A percentile compares a stretch with the other conserved stretches of the same genome.
phyloP scores from a whole-genome alignment of 2,113 vertebrate species.

The Colossoma macropomum region DNA sequence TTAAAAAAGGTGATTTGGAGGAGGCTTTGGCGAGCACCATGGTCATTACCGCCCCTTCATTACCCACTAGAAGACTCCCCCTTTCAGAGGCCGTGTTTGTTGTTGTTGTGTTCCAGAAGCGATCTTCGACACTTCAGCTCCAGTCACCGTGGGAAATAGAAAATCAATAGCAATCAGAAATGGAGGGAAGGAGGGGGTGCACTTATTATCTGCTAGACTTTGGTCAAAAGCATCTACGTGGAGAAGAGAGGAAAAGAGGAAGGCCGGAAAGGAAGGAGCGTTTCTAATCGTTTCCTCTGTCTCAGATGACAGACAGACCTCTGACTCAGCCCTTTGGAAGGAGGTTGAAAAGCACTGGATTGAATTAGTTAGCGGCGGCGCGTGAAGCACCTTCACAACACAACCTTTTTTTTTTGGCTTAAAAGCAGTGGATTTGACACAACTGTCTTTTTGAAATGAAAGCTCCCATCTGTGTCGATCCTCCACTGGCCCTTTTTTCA shows the following conservation, averaged over 20 bases:
- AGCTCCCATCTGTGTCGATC: not conserved
- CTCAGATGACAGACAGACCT: slow-evolving; percentile 46
- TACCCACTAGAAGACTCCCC: slow-evolving; percentile 43
- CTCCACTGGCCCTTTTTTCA: not conserved
- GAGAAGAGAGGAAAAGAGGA: not conserved
- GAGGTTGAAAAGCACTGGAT: slow-evolving; percentile 35
- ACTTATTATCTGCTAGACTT: slow-evolving; percentile 54
- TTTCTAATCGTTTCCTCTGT: slow-evolving; percentile 47
- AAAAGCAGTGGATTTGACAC: slow-evolving; percentile 13
- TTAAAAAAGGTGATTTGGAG: slow-evolving; percentile 53
- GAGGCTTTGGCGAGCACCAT: slow-evolving; percentile 34
- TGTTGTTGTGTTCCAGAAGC: slow-evolving; percentile 26
- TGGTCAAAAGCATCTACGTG: slow-evolving; percentile 38
- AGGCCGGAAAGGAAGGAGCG: slow-evolving; percentile 21
- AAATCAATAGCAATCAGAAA: slow-evolving; percentile 65
- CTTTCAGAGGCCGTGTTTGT: slow-evolving; percentile 20
- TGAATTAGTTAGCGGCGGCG: slow-evolving; percentile 19
- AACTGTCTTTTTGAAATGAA: not conserved
- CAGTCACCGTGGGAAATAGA: slow-evolving; percentile 55
- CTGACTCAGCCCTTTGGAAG: slow-evolving; percentile 49
- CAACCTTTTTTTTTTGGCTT: slow-evolving; percentile 31
- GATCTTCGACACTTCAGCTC: slow-evolving; percentile 48
- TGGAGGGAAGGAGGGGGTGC: slow-evolving; percentile 27
- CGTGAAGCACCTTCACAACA: slow-evolving; percentile 16
- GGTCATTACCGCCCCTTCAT: slow-evolving; percentile 56